These are phyloP conservation scores for Eilema depressum DNA, from an alignment of 2,888 invertebrate genomes.

Conservation along the genomic window DNA sequence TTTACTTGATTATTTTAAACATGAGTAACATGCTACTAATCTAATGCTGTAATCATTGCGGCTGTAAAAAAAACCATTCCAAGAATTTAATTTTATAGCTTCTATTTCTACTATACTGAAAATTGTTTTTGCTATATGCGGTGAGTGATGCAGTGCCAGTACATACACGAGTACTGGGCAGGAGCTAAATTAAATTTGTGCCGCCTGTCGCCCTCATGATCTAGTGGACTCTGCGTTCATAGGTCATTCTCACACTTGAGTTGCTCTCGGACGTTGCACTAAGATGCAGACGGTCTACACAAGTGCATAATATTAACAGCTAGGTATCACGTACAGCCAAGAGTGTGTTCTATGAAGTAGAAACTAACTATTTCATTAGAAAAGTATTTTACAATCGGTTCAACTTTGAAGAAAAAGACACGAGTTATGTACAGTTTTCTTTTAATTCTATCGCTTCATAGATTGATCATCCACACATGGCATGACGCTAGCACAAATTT, in stretches of 20 bases:
- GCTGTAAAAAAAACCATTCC: not conserved
- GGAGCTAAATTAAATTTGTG: constrained; percentile 78
- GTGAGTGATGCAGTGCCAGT: constrained; percentile 37
- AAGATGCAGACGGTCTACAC: constrained; percentile 25
- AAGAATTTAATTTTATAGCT: not conserved
- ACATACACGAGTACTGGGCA: constrained; percentile 58
- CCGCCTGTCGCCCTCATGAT: constrained; percentile 73
- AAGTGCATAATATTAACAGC: not conserved
- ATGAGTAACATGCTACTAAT: not conserved
- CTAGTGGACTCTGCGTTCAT: constrained; percentile 61
- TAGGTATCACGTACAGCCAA: not conserved
- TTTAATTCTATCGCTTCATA: not conserved
- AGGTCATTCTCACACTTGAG: constrained; percentile 52
- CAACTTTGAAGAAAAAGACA: not conserved
- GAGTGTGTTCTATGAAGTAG: not conserved
- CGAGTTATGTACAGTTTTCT: not conserved
- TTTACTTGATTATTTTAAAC: no score
- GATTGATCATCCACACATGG: not conserved
- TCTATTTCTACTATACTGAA: not conserved
- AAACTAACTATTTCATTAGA: not conserved
- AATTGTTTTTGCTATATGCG: constrained; percentile 27
- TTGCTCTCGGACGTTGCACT: constrained; percentile 39
- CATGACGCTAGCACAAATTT: not conserved
- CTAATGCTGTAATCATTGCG: not conserved
- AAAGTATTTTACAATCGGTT: not conserved